phyloP scores from a whole-genome alignment of 2,797 vertebrate genomes.

The Xenops minutus region DNA sequence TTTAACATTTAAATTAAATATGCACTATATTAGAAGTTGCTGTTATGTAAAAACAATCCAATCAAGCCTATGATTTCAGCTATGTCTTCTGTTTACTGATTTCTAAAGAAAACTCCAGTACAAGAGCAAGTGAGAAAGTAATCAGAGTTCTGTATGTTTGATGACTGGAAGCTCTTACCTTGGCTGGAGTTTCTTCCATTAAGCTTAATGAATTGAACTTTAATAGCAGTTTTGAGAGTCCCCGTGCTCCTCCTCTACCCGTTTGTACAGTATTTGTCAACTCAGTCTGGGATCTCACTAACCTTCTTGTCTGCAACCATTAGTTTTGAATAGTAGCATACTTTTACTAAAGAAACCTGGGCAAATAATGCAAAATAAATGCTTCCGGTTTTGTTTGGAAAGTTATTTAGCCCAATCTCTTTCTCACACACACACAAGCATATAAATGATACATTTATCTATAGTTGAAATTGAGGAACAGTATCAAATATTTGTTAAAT shows the following conservation, averaged over 20 bases:
- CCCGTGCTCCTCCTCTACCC: not conserved
- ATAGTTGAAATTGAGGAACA: not conserved
- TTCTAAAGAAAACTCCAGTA: not conserved
- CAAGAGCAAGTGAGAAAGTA: not conserved
- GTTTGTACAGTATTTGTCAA: not conserved
- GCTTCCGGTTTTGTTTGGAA: not conserved
- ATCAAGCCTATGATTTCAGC: not conserved
- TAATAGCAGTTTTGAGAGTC: not conserved
- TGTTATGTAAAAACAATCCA: not conserved
- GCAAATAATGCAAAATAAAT: not conserved
- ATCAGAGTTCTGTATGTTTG: not conserved
- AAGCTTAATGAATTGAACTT: not conserved
- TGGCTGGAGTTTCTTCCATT: not conserved
- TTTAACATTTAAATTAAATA: not conserved
- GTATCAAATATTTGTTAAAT: not conserved
- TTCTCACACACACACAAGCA: not conserved
- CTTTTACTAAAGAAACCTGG: not conserved
- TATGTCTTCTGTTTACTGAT: not conserved
- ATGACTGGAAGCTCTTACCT: not conserved
- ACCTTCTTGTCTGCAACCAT: not conserved
- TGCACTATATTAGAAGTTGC: not conserved
- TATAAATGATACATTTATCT: not conserved
- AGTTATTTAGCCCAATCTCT: not conserved
- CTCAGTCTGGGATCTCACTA: not conserved
- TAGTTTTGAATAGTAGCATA: not conserved